Evolutionary conservation across 2,888 invertebrate species (phyloP).

Genomic region (Lutraria lutraria): DNA sequence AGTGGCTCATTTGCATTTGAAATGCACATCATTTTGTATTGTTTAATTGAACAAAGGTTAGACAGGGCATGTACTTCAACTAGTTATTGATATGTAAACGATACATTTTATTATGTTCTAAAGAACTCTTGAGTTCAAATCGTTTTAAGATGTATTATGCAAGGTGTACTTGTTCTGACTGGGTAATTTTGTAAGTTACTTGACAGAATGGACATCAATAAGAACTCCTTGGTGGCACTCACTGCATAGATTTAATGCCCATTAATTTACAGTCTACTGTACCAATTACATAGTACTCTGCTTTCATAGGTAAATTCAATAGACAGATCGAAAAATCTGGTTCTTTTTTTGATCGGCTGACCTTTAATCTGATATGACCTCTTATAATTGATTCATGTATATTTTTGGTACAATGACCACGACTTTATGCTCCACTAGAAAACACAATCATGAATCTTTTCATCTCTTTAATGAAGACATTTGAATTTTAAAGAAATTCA

Average conservation of each 20-base stretch:
- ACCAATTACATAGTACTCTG: not conserved
- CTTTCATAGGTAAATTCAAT: not conserved
- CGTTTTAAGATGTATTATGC: not conserved
- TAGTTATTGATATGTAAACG: not conserved
- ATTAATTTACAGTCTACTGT: not conserved
- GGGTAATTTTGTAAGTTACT: not conserved
- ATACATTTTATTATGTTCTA: not conserved
- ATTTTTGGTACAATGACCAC: no score
- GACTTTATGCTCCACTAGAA: no score
- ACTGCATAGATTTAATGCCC: not conserved
- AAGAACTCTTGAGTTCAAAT: not conserved
- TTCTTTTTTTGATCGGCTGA: not conserved
- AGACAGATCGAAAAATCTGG: not conserved
- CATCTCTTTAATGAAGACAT: no score
- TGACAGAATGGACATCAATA: not conserved
- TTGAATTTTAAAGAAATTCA: no score
- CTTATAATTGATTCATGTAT: no score
- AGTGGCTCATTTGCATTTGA: constrained; percentile 4
- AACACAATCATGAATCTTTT: no score
- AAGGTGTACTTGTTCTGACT: not conserved
- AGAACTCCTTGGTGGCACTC: not conserved
- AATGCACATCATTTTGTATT: not conserved
- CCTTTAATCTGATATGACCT: no score
- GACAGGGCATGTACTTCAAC: not conserved
- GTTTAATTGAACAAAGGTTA: not conserved